A percentile compares a stretch with the other conserved stretches of the same genome.
These are phyloP conservation scores for Otus scops DNA, from an alignment of 2,797 vertebrate species.

Conservation along the genomic window DNA sequence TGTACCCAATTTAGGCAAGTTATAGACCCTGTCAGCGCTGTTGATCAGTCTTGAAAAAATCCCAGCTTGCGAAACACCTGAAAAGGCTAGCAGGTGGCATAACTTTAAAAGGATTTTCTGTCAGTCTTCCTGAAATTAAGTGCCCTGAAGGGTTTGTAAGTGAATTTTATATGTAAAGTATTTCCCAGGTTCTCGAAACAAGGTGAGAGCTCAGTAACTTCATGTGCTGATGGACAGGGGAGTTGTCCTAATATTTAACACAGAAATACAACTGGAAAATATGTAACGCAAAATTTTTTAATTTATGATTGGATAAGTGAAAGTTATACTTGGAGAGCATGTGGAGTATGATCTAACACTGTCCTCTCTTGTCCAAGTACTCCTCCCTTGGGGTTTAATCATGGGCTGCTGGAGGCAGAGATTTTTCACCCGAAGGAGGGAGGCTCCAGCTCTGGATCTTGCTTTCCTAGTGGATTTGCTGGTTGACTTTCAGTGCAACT, in stretches of 20 bases:
- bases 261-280: background rate
- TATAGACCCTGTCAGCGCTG: background rate
- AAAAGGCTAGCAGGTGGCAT: background rate
- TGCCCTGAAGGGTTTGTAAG: constrained; percentile 22
- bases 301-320: background rate
- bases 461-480: background rate
- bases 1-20: background rate
- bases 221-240: background rate
- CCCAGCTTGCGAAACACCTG: constrained; percentile 8
- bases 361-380: background rate
- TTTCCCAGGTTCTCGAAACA: background rate
- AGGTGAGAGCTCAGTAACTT: background rate
- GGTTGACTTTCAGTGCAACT: background rate
- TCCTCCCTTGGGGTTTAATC: constrained; percentile 23
- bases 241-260: background rate
- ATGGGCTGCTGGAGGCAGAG: background rate
- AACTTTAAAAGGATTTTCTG: constrained; percentile 14
- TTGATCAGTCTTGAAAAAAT: constrained; percentile 28
- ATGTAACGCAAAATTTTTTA: background rate
- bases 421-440: background rate
- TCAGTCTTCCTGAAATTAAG: constrained; percentile 32
- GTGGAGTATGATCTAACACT: background rate
- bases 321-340: background rate
- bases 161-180: background rate
- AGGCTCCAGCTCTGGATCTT: background rate